Conservation (phyloP, 2,113 vertebrate species). For the Elanus axillaris region DNA sequence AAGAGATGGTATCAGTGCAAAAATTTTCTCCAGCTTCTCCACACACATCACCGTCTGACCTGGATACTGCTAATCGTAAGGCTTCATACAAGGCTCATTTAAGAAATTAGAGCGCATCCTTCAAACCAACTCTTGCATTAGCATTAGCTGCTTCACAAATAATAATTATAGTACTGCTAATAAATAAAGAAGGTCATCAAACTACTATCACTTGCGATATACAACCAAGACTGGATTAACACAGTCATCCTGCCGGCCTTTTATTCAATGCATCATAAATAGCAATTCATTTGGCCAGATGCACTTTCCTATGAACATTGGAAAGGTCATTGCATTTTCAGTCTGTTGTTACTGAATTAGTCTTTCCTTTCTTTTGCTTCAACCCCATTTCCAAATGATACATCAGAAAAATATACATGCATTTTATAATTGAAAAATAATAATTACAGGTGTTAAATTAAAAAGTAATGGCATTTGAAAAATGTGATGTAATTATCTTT, state of each 20-base stretch:
- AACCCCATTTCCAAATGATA: background rate
- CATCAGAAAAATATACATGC: background rate
- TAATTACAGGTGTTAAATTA: background rate
- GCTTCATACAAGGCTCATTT: background rate
- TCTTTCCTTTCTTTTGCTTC: background rate
- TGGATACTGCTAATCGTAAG: background rate
- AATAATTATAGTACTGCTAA: background rate
- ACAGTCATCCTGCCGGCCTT: background rate
- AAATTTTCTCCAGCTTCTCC: background rate
- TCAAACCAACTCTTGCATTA: background rate
- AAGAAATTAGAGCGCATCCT: background rate
- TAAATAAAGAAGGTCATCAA: background rate
- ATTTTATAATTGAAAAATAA: background rate
- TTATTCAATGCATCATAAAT: background rate
- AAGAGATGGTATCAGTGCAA: fast-evolving
- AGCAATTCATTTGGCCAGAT: background rate
- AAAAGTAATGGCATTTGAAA: background rate
- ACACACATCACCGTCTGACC: background rate
- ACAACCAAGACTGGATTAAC: background rate
- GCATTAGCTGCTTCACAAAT: background rate
- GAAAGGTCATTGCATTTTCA: background rate
- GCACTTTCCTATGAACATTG: background rate
- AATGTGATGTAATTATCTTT: background rate
- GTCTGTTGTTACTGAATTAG: background rate
- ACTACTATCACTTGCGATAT: background rate